Evolutionary conservation across 2,888 invertebrate species (phyloP).

Genomic region (Netelia virgata): DNA sequence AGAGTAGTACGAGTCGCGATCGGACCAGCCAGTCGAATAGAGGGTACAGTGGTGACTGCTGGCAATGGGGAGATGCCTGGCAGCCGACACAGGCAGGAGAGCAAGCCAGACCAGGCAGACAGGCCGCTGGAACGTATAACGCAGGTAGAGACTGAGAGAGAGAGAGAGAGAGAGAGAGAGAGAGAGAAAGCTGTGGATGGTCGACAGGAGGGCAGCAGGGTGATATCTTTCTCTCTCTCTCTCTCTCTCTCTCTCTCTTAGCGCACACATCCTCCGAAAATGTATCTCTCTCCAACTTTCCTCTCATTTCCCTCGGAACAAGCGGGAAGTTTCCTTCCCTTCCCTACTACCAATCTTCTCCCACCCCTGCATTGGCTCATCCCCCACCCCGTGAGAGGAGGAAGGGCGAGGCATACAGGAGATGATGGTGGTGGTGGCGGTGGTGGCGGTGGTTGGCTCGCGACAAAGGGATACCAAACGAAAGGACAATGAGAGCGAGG

Average conservation of each 20-base stretch:
- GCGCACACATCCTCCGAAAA: background rate
- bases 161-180: constrained; percentile 19
- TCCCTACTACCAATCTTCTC: background rate
- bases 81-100: constrained; percentile 52
- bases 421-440: constrained; percentile 55
- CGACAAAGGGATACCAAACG: constrained; percentile 70
- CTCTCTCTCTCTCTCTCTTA: background rate
- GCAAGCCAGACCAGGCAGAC: constrained; percentile 52
- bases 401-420: constrained; percentile 66
- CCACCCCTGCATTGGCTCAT: background rate
- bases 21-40: constrained; percentile 64
- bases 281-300: constrained; percentile 7
- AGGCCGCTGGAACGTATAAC: constrained; percentile 49
- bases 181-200: background rate
- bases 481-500: constrained; percentile 77
- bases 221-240: too few species aligned
- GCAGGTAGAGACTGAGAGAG: constrained; percentile 59
- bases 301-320: background rate
- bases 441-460: constrained; percentile 68
- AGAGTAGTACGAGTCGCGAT: constrained; percentile 64
- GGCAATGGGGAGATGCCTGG: constrained; percentile 61
- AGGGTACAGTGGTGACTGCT: constrained; percentile 62
- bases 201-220: background rate
- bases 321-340: background rate
- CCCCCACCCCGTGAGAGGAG: background rate